Evolutionary conservation across 2,888 invertebrate species (phyloP), one percentile per base, ranked within the genome.

Genomic region (Plagodis pulveraria): DNA sequence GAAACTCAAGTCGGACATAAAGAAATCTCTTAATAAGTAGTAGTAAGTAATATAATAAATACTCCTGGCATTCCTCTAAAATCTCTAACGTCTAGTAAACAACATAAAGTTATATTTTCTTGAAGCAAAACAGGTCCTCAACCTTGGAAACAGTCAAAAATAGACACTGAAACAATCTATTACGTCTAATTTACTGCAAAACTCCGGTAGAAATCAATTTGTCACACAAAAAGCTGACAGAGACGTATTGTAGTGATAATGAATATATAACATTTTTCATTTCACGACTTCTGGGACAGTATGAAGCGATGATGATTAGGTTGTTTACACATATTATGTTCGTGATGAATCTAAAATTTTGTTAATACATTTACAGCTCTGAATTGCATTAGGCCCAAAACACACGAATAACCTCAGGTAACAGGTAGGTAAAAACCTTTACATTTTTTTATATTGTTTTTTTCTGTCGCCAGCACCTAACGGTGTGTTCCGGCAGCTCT

Each of bases 201-300:
- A 60, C 56, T 58, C 45, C 65, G 56, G 43, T 42, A 33, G 54
- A 50, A 69, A 66, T 69, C 66, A 53, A 69, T 69, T 69, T 63
- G 69, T 69, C 69, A 69, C 47, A 63, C 58, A 52, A 48, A 54
- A 62, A 60, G 53, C 62, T 54, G 44, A 50, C 42, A 59, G 42
- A 51, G 55, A 61, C 53, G 34, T 47, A 45, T 56, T 62, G 57
- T 66, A 43, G 46, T 33, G 62, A 34, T 60, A 62, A 58, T 63
- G 49, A 56, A 61, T 63, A 46, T 48, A 46, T 38, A 35, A 36
- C 40, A 42, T 61, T 65, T 61, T 50, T 56, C 62, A 58, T 56
- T 59, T 60, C 56, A 50, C 35, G 38, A 60, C 35, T 57, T 55
- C 12, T 53, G 43, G 12, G 57, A 56, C 6, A 32, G 41, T n/a